A percentile compares a stretch with the other conserved stretches of the same genome.
These are phyloP conservation scores for Cyprinus carpio DNA, from an alignment of 2,113 vertebrate species.

Conservation along the genomic window DNA sequence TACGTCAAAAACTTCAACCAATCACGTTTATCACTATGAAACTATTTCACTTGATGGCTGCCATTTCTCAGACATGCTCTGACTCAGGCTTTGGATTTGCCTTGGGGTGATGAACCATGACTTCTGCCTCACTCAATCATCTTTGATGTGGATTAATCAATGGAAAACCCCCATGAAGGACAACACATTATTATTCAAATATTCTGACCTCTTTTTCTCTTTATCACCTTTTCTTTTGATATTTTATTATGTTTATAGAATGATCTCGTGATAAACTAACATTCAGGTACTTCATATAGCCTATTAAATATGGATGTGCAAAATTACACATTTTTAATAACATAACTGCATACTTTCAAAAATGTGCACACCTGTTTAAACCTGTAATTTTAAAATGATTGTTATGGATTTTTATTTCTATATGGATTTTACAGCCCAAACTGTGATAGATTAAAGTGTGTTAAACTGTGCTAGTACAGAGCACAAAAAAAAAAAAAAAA, in stretches of 20 bases:
- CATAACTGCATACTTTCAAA: neutral
- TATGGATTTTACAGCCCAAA: neutral
- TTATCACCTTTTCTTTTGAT: neutral
- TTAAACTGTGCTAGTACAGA: neutral
- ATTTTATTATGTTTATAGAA: neutral
- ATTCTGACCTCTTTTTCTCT: neutral
- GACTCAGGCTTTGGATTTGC: slow-evolving; percentile 23
- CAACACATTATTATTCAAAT: neutral
- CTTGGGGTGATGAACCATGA: slow-evolving; percentile 32
- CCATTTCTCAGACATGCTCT: slow-evolving; percentile 31
- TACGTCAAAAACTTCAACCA: neutral
- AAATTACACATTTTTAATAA: neutral
- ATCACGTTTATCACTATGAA: slow-evolving; percentile 16
- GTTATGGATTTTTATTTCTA: neutral
- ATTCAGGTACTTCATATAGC: neutral
- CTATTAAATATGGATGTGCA: neutral
- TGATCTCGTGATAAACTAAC: neutral
- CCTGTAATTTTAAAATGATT: neutral
- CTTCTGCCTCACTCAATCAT: neutral
- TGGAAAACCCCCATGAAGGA: slow-evolving; percentile 9
- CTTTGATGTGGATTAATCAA: slow-evolving; percentile 46
- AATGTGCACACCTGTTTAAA: neutral
- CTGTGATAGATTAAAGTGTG: neutral
- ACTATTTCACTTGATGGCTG: slow-evolving; percentile 30
- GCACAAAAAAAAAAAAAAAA: neutral